Percentiles rank a stretch among this genome's conserved stretches.
Evolutionary conservation across 2,797 vertebrate genomes (phyloP).

Genomic region (Coreius guichenoti): DNA sequence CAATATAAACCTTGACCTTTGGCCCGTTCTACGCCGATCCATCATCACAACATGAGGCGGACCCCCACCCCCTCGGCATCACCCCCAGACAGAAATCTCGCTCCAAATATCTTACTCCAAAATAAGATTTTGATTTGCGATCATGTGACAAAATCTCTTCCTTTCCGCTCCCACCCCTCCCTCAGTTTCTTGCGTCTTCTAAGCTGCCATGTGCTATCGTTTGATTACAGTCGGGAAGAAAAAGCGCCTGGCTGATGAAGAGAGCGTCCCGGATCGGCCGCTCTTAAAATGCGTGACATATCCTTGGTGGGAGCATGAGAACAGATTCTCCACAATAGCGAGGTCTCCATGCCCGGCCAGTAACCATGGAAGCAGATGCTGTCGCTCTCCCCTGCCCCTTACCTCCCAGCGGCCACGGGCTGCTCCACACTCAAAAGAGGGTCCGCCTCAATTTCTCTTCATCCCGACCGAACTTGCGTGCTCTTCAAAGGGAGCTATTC

Average conservation of each 20-base stretch:
- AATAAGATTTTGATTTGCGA: slow-evolving; percentile 82
- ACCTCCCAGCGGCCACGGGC: slow-evolving; percentile 97
- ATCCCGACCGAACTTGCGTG: slow-evolving; percentile 94
- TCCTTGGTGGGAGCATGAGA: slow-evolving; percentile 97
- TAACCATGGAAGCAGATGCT: slow-evolving; percentile 99
- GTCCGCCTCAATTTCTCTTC: slow-evolving; percentile 91
- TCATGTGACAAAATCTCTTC: slow-evolving; percentile 88
- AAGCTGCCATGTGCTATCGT: slow-evolving; percentile 87
- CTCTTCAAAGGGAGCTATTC: slow-evolving; percentile 95
- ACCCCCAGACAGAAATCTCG: slow-evolving; percentile 25
- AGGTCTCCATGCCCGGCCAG: slow-evolving; percentile 95
- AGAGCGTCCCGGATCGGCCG: slow-evolving; percentile 87
- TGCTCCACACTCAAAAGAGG: slow-evolving; percentile 94
- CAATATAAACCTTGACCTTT: slow-evolving; percentile 86
- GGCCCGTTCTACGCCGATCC: slow-evolving; percentile 77
- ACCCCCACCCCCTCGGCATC: not conserved
- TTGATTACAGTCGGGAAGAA: slow-evolving; percentile 88
- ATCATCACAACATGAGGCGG: slow-evolving; percentile 61
- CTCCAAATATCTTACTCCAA: slow-evolving; percentile 70
- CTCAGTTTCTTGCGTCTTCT: slow-evolving; percentile 64
- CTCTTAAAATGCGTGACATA: slow-evolving; percentile 95
- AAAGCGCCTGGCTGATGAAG: slow-evolving; percentile 74
- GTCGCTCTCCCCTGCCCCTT: slow-evolving; percentile 91
- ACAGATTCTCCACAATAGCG: slow-evolving; percentile 93
- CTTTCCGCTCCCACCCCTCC: slow-evolving; percentile 66